Percentiles rank a stretch among this genome's conserved stretches.
Conservation (phyloP, 2,797 vertebrate genomes). For the Pelochelys cantorii region DNA sequence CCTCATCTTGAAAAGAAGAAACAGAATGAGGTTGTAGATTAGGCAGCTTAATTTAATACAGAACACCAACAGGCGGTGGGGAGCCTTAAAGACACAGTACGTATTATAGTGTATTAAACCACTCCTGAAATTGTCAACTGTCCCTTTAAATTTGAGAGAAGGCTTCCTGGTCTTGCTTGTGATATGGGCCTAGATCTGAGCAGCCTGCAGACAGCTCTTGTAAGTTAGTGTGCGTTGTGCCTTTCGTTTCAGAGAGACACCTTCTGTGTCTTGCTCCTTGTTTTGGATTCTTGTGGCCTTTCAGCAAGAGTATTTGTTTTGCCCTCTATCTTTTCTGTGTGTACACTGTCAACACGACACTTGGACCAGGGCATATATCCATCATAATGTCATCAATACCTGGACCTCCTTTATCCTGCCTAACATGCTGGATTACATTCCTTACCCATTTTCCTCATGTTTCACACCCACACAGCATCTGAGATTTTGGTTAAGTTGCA, state of each 20-base stretch:
- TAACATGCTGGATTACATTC: not conserved
- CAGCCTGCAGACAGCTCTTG: not conserved
- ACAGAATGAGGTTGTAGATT: not conserved
- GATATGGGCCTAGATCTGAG: not conserved
- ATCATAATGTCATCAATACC: not conserved
- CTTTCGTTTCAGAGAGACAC: not conserved
- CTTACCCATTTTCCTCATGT: not conserved
- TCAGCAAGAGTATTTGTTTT: not conserved
- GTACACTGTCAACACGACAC: not conserved
- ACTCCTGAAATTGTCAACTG: not conserved
- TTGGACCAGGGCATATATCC: not conserved
- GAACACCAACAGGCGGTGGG: not conserved
- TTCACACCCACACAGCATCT: not conserved
- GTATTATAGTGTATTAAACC: not conserved
- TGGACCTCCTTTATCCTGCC: not conserved
- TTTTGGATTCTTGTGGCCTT: not conserved
- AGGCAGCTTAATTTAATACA: not conserved
- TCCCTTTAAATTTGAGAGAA: not conserved
- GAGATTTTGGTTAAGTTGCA: not conserved
- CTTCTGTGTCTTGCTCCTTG: not conserved
- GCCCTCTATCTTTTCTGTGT: not conserved
- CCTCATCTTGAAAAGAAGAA: not conserved
- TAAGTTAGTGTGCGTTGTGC: not conserved
- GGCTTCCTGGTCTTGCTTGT: not conserved
- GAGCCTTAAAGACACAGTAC: not conserved